Evolutionary conservation across 2,888 invertebrate genomes (phyloP).

Genomic region (Aphidius colemani): DNA sequence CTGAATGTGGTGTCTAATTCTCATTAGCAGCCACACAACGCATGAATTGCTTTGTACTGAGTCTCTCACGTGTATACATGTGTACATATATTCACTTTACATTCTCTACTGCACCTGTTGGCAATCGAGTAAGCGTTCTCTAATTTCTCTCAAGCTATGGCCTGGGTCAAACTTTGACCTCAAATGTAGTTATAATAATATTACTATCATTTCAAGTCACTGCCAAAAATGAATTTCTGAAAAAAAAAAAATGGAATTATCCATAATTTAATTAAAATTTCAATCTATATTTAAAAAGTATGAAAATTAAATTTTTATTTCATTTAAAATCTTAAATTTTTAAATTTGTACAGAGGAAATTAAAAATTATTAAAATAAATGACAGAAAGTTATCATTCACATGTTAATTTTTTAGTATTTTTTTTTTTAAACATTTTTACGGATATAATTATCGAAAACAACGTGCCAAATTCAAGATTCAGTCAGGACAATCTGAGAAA

Average conservation of each 20-base stretch:
- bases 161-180: conserved; percentile 13
- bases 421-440: conserved; percentile 38
- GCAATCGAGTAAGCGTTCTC: neutral
- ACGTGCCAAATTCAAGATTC: conserved; percentile 39
- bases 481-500: conserved; percentile 5
- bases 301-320: no score
- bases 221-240: no score
- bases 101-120: conserved; percentile 12
- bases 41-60: conserved; percentile 20
- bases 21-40: conserved; percentile 38
- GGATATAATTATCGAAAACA: conserved; percentile 40
- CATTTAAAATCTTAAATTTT: no score
- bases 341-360: no score
- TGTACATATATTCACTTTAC: neutral
- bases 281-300: no score
- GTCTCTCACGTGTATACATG: neutral
- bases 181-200: neutral
- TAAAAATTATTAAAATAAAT: no score
- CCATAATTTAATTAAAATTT: no score
- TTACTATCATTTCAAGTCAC: no score
- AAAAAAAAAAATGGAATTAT: no score
- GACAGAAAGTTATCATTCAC: no score
- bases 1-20: conserved; percentile 38
- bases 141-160: conserved; percentile 1
- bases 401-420: no score